Evolutionary conservation across 1,140 invertebrate species (phyloP), one percentile per base, ranked within the genome.

Genomic region (Heliconius hermathena): DNA sequence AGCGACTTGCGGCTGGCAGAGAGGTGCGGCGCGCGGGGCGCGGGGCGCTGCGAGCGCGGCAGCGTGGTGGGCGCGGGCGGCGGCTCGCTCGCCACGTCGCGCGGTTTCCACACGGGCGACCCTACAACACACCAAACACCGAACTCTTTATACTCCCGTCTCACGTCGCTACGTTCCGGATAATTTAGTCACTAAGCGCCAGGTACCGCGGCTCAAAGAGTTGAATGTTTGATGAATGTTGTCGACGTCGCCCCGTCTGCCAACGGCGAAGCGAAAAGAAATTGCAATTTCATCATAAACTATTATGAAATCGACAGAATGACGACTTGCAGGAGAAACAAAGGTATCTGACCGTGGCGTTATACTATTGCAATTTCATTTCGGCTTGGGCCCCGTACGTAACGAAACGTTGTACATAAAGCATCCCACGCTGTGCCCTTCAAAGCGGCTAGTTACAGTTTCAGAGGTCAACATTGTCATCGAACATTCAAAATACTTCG

Each of bases 61-160:
- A 95, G 90, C 83, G 94, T 95, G 85, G 93, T 94, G 81, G 93
- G 91, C 83, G 84, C 84, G 81, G 66, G 77, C 80, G 79, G 85
- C 82, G 86, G 85, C 87, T 92, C 91, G 87, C 88, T 83, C 88
- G 94, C 92, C 95, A 95, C 96, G 95, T 97, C 97, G 95, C 97
- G 96, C 95, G 97, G 97, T 96, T 98, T 98, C 97, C 97, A 98
- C 93, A 98, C 97, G 91, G 97, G 97, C 91, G 97, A 98, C 94
- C 97, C 97, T 97, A 97, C 95, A 97, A 97, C 95, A 96, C 95
- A 95, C 93, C 94, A 94, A 95, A 95, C 94, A 95, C 94, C 93
- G 90, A 95, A 95, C 94, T 95, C 94, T 95, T 95, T 94, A 79
- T 78, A 74, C 74, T 78, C 66, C 81, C 76, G 76, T 71, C 38